Conservation (phyloP, 2,888 invertebrate species). For the Andricus curvator region DNA sequence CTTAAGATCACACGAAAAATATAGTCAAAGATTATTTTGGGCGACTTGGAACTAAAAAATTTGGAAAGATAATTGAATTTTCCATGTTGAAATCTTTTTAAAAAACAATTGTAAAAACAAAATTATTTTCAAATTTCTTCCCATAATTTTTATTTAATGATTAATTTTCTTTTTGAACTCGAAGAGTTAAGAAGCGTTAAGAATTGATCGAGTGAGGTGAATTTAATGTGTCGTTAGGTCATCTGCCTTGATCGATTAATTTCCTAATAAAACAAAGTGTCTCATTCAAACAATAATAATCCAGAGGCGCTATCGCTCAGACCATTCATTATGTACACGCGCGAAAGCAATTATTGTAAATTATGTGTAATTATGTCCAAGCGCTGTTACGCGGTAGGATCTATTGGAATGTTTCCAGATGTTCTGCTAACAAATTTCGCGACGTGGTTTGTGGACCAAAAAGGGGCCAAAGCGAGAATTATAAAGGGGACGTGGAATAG, state of each 20-base stretch:
- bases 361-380: constrained; percentile 48
- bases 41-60: no score
- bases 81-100: no score
- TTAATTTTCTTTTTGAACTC: background rate
- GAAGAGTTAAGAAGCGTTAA: background rate
- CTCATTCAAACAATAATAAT: constrained; percentile 32
- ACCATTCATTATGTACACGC: constrained; percentile 30
- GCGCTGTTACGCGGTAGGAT: constrained; percentile 46
- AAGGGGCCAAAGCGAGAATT: constrained; percentile 24
- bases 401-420: constrained; percentile 55
- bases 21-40: no score
- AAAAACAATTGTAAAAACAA: no score
- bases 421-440: constrained; percentile 49
- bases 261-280: constrained; percentile 2
- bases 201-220: background rate
- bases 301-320: constrained; percentile 7
- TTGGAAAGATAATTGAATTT: no score
- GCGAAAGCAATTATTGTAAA: constrained; percentile 43
- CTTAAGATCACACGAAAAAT: no score
- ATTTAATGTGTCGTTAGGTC: background rate
- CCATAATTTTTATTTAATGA: no score
- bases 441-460: constrained; percentile 21
- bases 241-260: background rate
- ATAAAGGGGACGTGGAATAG: constrained; percentile 26
- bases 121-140: no score